Percentiles rank a stretch among this genome's conserved stretches.
phyloP scores from a whole-genome alignment of 2,888 invertebrate genomes.

The Tenthredo distinguenda region DNA sequence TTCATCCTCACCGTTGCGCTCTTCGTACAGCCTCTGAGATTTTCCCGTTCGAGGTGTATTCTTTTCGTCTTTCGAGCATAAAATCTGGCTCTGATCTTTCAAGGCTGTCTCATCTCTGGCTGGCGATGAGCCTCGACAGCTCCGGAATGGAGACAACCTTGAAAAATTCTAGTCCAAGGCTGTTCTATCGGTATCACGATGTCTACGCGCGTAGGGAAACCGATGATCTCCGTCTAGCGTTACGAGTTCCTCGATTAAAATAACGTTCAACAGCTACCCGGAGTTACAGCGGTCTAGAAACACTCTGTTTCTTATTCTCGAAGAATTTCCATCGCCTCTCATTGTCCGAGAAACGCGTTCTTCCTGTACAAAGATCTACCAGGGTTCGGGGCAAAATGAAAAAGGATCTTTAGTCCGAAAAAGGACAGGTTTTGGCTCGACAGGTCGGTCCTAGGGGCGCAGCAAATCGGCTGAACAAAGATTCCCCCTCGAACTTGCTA shows the following conservation, averaged over 20 bases:
- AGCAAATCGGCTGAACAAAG: constrained; percentile 34
- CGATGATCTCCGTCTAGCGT: neutral
- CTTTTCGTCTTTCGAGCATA: neutral
- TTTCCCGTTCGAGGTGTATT: neutral
- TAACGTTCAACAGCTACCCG: neutral
- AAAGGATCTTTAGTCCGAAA: constrained; percentile 14
- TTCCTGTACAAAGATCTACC: neutral
- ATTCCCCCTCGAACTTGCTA: neutral
- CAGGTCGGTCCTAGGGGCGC: constrained; percentile 3
- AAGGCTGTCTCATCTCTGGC: constrained; percentile 15
- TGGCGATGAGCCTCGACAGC: constrained; percentile 27
- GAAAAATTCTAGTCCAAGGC: constrained; percentile 31
- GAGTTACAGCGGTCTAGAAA: neutral
- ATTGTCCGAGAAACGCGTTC: neutral
- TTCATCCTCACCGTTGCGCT: neutral
- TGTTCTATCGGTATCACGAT: neutral
- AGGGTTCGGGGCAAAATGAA: neutral
- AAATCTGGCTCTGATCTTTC: constrained; percentile 10
- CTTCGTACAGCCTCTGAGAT: neutral
- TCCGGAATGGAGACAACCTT: constrained; percentile 34
- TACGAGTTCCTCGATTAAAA: neutral
- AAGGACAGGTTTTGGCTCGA: constrained; percentile 30
- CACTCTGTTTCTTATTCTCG: neutral
- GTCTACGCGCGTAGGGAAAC: neutral
- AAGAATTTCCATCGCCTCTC: neutral